Conservation (phyloP, 2,113 vertebrate genomes). For the Zosterops lateralis region DNA sequence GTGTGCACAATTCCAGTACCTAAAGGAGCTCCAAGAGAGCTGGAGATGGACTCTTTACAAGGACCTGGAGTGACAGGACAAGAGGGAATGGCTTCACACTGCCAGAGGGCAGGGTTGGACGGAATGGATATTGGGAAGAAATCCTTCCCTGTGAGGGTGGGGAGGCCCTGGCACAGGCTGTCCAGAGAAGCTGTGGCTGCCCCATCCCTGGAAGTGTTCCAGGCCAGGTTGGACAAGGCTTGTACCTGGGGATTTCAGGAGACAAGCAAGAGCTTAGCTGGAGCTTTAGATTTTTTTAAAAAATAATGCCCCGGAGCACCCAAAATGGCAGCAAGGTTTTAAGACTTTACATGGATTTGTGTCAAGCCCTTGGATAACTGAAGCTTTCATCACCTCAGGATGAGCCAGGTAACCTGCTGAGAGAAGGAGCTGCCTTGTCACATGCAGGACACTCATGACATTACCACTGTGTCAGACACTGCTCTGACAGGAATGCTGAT, state of each 20-base stretch:
- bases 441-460: fast-evolving
- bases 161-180: neutral
- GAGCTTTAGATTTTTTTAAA: neutral
- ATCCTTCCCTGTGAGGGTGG: neutral
- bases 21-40: neutral
- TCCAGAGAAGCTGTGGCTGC: neutral
- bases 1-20: neutral
- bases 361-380: neutral
- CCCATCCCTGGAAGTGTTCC: neutral
- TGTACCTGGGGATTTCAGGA: neutral
- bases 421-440: neutral
- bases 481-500: neutral
- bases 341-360: neutral
- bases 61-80: neutral
- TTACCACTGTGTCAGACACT: neutral
- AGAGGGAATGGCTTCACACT: neutral
- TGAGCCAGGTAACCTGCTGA: neutral
- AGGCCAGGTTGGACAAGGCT: neutral
- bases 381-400: neutral
- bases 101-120: neutral
- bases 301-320: neutral
- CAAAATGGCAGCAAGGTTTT: neutral
- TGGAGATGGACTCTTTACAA: neutral
- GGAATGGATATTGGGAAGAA: neutral
- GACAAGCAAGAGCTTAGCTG: neutral